Evolutionary conservation across 53 echinoderm and acorn worm species (phyloP).

Genomic region (Arbacia lixula): DNA sequence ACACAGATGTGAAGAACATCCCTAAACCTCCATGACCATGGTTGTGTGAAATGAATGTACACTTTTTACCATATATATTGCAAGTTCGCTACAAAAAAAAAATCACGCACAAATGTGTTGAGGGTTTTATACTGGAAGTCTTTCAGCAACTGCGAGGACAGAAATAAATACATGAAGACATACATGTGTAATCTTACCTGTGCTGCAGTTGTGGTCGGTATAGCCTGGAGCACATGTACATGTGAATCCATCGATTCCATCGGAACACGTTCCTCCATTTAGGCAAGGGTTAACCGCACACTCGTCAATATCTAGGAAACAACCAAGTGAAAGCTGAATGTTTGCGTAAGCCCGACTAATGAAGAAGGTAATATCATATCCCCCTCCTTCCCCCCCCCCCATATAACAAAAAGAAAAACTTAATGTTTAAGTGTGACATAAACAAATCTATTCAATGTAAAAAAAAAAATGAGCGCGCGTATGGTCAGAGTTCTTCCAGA

Average conservation of each 20-base stretch:
- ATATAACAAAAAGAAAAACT: not conserved
- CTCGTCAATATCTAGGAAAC: slow-evolving; percentile 10
- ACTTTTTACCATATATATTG: too few relatives aligned
- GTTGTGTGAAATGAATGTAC: too few relatives aligned
- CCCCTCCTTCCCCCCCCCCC: too few relatives aligned
- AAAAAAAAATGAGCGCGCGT: not conserved
- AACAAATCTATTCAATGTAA: not conserved
- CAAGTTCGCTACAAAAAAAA: too few relatives aligned
- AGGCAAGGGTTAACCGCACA: not conserved
- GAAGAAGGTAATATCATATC: too few relatives aligned
- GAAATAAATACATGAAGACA: not conserved
- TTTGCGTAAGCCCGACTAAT: too few relatives aligned
- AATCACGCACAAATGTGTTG: too few relatives aligned
- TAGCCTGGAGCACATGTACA: slow-evolving; percentile 1
- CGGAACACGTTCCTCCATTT: not conserved
- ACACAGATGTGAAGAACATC: too few relatives aligned
- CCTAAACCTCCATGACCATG: too few relatives aligned
- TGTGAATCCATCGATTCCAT: not conserved
- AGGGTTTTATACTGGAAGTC: too few relatives aligned
- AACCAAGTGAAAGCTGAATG: not conserved
- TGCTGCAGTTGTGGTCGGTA: not conserved
- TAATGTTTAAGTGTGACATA: not conserved
- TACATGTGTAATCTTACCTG: not conserved
- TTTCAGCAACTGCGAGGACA: too few relatives aligned
- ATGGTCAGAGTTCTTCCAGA: not conserved